Evolutionary conservation across 2,113 vertebrate genomes (phyloP).

Genomic region (Phycodurus eques): DNA sequence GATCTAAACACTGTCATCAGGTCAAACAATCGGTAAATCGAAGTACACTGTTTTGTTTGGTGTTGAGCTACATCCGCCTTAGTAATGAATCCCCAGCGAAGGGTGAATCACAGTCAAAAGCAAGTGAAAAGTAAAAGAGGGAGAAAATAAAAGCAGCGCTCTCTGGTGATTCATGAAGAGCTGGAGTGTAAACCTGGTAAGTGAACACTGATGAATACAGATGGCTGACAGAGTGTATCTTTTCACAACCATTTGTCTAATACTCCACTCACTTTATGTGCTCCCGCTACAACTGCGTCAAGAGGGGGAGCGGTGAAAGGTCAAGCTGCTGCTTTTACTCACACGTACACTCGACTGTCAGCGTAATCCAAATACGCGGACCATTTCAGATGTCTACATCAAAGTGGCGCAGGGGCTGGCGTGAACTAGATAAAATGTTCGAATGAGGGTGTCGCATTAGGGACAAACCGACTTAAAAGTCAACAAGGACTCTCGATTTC

Average conservation of each 20-base stretch:
- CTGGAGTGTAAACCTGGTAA: conserved; percentile 18
- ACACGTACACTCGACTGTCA: conserved; percentile 19
- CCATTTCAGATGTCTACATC: conserved; percentile 20
- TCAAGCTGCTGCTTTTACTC: conserved; percentile 35
- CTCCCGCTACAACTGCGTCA: not conserved
- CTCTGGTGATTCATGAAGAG: conserved; percentile 2
- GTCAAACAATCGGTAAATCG: not conserved
- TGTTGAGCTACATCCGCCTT: not conserved
- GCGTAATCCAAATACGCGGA: conserved; percentile 20
- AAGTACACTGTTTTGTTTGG: not conserved
- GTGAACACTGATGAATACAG: conserved; percentile 19
- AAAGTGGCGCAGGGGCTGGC: conserved; percentile 2
- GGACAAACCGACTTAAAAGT: not conserved
- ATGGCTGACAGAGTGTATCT: conserved; percentile 13
- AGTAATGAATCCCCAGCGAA: not conserved
- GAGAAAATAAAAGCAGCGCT: conserved; percentile 5
- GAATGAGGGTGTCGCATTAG: not conserved
- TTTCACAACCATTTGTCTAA: conserved; percentile 16
- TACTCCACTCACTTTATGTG: conserved; percentile 12
- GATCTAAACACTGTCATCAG: not conserved
- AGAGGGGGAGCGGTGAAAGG: conserved; percentile 20
- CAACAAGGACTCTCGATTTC: conserved; percentile 41
- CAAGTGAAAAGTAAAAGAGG: not conserved
- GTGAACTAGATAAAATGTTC: conserved; percentile 20
- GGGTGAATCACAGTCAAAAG: not conserved